A percentile compares a stretch with the other conserved stretches of the same genome.
Evolutionary conservation across 2,113 vertebrate genomes (phyloP).

Genomic region (Oryzias celebensis): DNA sequence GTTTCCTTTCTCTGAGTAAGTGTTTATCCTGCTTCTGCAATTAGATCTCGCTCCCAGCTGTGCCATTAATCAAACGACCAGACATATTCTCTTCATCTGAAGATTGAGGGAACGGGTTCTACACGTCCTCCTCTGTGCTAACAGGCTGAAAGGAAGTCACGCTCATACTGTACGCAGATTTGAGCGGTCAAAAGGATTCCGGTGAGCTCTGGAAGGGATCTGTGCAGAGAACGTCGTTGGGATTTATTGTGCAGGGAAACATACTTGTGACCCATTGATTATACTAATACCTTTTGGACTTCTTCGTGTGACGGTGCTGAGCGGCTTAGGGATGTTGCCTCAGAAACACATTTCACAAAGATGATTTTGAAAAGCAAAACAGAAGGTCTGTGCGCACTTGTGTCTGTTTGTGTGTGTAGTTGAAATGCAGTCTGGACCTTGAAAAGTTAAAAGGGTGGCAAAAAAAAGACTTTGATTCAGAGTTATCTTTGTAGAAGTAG

Average conservation of each 20-base stretch:
- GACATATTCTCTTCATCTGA: conserved; percentile 50
- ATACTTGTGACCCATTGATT: conserved; percentile 21
- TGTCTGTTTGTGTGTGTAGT: background rate
- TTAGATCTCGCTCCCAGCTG: conserved; percentile 68
- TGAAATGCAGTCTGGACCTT: conserved; percentile 1
- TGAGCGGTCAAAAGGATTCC: conserved; percentile 38
- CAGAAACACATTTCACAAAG: conserved; percentile 6
- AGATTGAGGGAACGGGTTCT: conserved; percentile 50
- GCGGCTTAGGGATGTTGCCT: background rate
- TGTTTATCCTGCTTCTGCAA: conserved; percentile 77
- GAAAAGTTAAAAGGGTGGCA: conserved; percentile 8
- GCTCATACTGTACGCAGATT: conserved; percentile 32
- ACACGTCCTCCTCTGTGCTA: conserved; percentile 39
- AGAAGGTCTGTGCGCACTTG: background rate
- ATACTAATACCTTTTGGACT: conserved; percentile 22
- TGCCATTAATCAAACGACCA: conserved; percentile 69
- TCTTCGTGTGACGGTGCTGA: conserved; percentile 7
- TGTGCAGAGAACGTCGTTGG: conserved; percentile 16
- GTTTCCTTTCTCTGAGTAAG: conserved; percentile 61
- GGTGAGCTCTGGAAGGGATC: conserved; percentile 15
- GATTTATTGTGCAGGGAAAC: conserved; percentile 12
- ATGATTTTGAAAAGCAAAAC: background rate
- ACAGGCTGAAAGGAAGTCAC: conserved; percentile 39
- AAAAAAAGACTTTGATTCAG: background rate
- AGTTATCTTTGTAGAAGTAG: conserved; percentile 8